phyloP scores from a whole-genome alignment of 2,113 vertebrate genomes.

The Ageneiosus marmoratus region DNA sequence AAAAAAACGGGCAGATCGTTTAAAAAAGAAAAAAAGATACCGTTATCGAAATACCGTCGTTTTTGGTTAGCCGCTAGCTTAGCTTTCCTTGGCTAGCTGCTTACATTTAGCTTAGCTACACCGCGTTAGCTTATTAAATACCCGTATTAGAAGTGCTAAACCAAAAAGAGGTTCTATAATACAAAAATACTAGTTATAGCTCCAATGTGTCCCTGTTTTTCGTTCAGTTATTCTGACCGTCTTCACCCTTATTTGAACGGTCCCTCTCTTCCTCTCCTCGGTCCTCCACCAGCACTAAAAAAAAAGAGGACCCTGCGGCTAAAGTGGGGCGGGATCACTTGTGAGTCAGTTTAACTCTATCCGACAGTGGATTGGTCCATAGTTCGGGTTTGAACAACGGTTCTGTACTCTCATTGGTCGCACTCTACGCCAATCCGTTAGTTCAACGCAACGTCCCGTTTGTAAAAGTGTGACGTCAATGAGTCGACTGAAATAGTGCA shows the following conservation, averaged over 20 bases:
- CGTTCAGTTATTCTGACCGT: not conserved
- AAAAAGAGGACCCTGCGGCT: not conserved
- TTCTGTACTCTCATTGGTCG: constrained; percentile 57
- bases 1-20: constrained; percentile 1
- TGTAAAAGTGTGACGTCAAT: constrained; percentile 52
- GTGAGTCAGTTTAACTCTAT: not conserved
- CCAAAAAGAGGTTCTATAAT: constrained; percentile 34
- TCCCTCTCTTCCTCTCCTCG: not conserved
- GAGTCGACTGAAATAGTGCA: not conserved
- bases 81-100: constrained; percentile 45
- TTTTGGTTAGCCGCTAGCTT: constrained; percentile 28
- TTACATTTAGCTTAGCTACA: constrained; percentile 42
- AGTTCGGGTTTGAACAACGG: not conserved
- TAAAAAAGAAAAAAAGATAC: constrained; percentile 18
- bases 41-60: constrained; percentile 9
- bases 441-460: constrained; percentile 37
- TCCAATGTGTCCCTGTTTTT: constrained; percentile 42
- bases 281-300: constrained; percentile 16
- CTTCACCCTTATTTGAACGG: not conserved
- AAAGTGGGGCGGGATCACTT: not conserved
- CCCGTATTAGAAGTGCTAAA: constrained; percentile 46
- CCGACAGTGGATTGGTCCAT: not conserved
- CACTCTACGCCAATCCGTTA: not conserved
- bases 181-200: constrained; percentile 6
- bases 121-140: constrained; percentile 48